These are phyloP conservation scores for Eupithecia pulchellata DNA, from an alignment of 2,888 invertebrate genomes.

Conservation along the genomic window DNA sequence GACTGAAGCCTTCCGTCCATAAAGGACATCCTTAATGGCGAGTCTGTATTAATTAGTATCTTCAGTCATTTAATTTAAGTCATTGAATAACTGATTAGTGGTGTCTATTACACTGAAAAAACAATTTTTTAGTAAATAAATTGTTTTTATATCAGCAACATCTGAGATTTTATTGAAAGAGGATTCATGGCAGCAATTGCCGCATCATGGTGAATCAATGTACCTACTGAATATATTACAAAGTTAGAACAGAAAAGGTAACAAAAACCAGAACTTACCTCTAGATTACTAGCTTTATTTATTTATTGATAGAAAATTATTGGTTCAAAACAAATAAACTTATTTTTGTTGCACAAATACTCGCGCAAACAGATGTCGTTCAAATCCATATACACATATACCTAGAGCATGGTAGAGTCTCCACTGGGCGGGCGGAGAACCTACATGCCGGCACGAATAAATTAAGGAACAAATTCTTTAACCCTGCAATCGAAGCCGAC, in stretches of 20 bases:
- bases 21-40: not conserved
- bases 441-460: conserved; percentile 46
- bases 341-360: not conserved
- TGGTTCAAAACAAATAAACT: not conserved
- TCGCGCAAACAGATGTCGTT: not conserved
- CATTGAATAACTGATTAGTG: not conserved
- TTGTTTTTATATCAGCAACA: too few relatives aligned
- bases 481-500: conserved; percentile 72
- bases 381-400: not conserved
- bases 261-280: too few relatives aligned
- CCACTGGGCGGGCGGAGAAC: not conserved
- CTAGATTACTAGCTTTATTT: too few relatives aligned
- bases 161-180: too few relatives aligned
- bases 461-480: conserved; percentile 71
- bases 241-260: too few relatives aligned
- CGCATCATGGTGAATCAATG: too few relatives aligned
- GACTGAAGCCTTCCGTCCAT: not conserved
- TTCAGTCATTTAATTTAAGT: not conserved
- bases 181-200: too few relatives aligned
- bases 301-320: too few relatives aligned
- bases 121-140: too few relatives aligned
- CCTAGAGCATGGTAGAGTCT: not conserved
- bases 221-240: too few relatives aligned
- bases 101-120: too few relatives aligned
- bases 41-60: not conserved